phyloP scores from a whole-genome alignment of 1,140 invertebrate genomes.

The Brachionus manjavacas region DNA sequence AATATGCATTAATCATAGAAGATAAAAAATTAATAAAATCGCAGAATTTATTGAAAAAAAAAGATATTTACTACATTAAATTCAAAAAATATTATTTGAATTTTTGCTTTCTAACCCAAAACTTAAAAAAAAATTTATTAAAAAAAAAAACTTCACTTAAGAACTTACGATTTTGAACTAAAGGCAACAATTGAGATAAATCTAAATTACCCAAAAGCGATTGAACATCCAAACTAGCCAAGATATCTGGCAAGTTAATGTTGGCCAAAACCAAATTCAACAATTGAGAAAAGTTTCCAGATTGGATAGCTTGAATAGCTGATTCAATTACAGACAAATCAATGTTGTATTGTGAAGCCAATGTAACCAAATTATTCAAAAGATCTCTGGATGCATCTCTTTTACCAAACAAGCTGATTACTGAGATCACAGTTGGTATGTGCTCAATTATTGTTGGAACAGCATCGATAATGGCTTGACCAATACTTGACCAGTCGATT shows the following conservation, averaged over 20 bases:
- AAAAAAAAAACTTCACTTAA: neutral
- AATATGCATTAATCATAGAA: no score
- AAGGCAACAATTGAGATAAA: neutral
- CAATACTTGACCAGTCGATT: neutral
- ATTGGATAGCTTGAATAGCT: neutral
- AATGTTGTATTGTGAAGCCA: neutral
- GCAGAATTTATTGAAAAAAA: no score
- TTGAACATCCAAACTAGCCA: neutral
- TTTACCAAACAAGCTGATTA: neutral
- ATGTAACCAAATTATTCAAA: neutral
- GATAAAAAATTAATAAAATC: no score
- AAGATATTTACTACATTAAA: no score
- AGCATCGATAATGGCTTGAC: neutral
- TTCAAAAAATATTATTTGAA: neutral
- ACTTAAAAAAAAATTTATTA: neutral
- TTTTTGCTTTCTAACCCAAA: neutral
- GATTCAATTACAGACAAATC: neutral
- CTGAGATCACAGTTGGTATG: neutral
- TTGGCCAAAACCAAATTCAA: neutral
- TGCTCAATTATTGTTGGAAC: neutral
- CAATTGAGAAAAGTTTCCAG: neutral
- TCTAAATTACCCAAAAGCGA: neutral
- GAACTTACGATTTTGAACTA: neutral
- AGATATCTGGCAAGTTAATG: neutral
- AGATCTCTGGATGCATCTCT: neutral